Evolutionary conservation across 2,113 vertebrate species (phyloP).

Genomic region (Tricholaema leucomelas): DNA sequence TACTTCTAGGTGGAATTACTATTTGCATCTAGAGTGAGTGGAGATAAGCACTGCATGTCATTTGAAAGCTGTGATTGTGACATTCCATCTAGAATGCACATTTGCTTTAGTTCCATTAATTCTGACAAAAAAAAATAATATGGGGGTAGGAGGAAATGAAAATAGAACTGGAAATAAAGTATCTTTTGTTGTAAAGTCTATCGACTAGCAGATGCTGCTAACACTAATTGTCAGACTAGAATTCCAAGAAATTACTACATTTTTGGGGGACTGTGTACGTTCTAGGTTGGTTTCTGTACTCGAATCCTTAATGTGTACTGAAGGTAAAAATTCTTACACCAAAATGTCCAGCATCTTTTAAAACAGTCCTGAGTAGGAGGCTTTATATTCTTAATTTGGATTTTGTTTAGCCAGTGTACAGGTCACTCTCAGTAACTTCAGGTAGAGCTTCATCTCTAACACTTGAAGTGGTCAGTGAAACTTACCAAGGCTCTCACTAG

Average conservation of each 20-base stretch:
- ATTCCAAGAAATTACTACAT: not conserved
- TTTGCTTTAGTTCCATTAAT: not conserved
- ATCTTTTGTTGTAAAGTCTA: not conserved
- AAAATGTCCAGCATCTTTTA: not conserved
- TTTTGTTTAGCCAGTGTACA: not conserved
- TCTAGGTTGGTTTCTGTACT: not conserved
- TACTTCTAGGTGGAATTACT: not conserved
- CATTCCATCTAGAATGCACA: not conserved
- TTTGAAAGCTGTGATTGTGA: conserved; percentile 11
- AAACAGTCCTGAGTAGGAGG: not conserved
- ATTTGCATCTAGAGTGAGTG: not conserved
- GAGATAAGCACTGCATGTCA: not conserved
- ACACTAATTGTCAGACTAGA: not conserved
- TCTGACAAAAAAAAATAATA: not conserved
- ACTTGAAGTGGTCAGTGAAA: not conserved
- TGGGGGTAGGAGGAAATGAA: not conserved
- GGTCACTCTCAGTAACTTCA: not conserved
- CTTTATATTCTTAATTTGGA: not conserved
- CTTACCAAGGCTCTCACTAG: not conserved
- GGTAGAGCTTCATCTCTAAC: not conserved
- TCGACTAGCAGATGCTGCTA: not conserved
- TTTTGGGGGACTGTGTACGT: not conserved
- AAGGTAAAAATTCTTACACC: not conserved
- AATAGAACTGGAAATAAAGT: not conserved
- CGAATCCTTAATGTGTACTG: not conserved